Conservation (phyloP, 2,797 vertebrate genomes). For the Galagoides demidoff region DNA sequence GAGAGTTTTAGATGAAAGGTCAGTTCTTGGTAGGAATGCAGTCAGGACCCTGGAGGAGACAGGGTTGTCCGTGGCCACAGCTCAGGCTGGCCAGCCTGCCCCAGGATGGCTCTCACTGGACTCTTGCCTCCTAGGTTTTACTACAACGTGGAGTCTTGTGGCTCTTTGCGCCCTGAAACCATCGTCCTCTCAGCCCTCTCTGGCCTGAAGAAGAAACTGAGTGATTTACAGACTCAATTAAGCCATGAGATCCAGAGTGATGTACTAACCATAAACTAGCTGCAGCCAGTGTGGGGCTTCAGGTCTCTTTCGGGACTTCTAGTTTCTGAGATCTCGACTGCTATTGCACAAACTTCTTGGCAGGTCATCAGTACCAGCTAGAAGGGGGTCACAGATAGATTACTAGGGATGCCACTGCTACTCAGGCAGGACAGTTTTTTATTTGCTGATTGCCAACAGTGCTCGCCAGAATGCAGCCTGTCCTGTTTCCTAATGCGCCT, state of each 20-base stretch:
- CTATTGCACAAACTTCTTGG: not conserved
- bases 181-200: constrained; percentile 97
- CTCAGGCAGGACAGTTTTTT: not conserved
- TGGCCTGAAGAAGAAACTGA: constrained; percentile 97
- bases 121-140: constrained; percentile 91
- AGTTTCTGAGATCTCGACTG: not conserved
- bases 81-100: accelerated
- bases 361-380: not conserved
- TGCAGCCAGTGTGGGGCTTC: not conserved
- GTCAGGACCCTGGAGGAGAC: not conserved
- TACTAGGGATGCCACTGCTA: not conserved
- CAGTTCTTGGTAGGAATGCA: not conserved
- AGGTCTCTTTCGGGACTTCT: not conserved
- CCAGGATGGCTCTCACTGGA: not conserved
- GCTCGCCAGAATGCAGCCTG: not conserved
- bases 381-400: not conserved
- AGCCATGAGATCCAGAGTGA: constrained; percentile 99
- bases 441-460: not conserved
- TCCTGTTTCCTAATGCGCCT: not conserved
- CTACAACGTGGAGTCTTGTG: constrained; percentile 98
- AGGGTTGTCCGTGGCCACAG: not conserved
- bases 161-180: constrained; percentile 96
- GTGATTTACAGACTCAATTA: constrained; percentile 97
- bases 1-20: not conserved
- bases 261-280: constrained; percentile 97